Evolutionary conservation across 1,140 invertebrate genomes (phyloP), one percentile per base, ranked within the genome.

Genomic region (Papilio polyxenes): DNA sequence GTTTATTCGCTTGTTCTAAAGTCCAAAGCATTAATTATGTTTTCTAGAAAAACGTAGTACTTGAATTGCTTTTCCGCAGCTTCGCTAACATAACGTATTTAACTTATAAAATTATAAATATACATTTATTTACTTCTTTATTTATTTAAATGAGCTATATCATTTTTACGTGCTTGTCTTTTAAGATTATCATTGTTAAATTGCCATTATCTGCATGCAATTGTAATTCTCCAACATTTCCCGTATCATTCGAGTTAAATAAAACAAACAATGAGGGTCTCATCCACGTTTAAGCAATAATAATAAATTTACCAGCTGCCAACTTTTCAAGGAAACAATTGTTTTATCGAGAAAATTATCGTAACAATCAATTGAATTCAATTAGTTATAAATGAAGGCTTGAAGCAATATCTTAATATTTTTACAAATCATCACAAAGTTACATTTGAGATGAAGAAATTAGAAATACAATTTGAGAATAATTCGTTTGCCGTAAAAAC

Each of bases 1-100:
- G 11, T 37, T 72, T 72, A 72, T 15, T 72, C 6, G 23, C 65
- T 72, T 82, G 31, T 75, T 82, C 17, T 59, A 56, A 44, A n/a
- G 10, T 15, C 13, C 23, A 72, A 6, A 23, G 31, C n/a, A 37
- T 72, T 72, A 40, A 72, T 72, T 72, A 15, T 37, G 11, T 40
- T 72, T 37, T 6, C 13, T 40, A 40, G 23, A 37, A 72, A 40
- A 72, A 72, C 11, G 5, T 40, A 40, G 13, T 15, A 2, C 23
- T 72, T 17, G 13, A 37, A 17, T 17, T 7, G 31, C 31, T 65
- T 15, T 72, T 72, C 13, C 13, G 65, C 31, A 17, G 31, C 56
- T 72, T 15, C 9, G 62, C 17, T 65, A 13, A 5, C 23, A 23
- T 7, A 37, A 44, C 7, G 40, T 17, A 72, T 37, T 72, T 37